Base-by-base conservation (phyloP, 2,888 invertebrate species). In the Rotaria sp. region DNA sequence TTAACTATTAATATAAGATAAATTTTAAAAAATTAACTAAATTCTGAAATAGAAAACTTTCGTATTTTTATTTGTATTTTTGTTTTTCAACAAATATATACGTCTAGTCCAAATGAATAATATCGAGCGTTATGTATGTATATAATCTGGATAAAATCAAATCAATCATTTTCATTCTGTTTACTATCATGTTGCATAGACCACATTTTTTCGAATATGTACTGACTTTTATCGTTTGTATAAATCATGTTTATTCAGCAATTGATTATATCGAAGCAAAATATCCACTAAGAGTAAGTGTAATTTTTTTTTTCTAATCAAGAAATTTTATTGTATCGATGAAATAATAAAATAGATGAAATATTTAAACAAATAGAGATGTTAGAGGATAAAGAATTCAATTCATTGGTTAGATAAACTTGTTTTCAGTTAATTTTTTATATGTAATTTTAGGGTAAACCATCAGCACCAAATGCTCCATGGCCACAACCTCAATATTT, bases 401-500 rank as follows among this genome's bases (percentile, higher is more conserved):
- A 41, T 5, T 41, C 41, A 52, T 52, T 52, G 5, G 24, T 52
- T 52, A 21, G 21, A 11, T 52, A 52, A 24, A 50, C 13, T 15
- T 15, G 18, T 13, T 10, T 57, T n/a, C 1, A 85, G 11, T 50
- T 26, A 52, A 11, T 38, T 52, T 55, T n/a, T n/a, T n/a, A 26
- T 48, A 41, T 50, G 10, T 52, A 45, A n/a, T 30, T 41, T 30
- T 26, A 87, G 87, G 87, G 87, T n/a, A 85, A 67, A 59, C 84
- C 85, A 52, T 52, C 87, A 30, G 59, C 85, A 52, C 87, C 87
- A 4, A 85, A 85, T 67, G 84, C 87, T 21, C 84, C 84, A 74
- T 87, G 87, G 87, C 87, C 87, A n/a, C 75, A 80, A 84, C 87
- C 87, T 24, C 52, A 67, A 57, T 74, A 45, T 30, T 50, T 87